phyloP scores from a whole-genome alignment of 2,797 vertebrate genomes.

The Sebastes vulpes region DNA sequence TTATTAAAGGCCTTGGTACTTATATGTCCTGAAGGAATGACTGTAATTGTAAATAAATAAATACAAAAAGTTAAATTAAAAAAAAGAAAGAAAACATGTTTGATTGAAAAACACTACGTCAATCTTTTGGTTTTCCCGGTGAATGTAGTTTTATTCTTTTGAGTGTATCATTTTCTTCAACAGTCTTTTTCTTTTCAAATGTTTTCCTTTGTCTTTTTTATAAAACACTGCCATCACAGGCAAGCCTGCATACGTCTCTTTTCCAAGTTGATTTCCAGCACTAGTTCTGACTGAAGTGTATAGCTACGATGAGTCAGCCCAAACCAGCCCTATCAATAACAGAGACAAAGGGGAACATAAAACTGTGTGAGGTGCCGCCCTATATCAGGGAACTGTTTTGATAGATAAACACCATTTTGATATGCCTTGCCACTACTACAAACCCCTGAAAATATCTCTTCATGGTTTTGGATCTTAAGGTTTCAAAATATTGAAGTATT shows the following conservation, averaged over 20 bases:
- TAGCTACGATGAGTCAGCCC: constrained; percentile 18
- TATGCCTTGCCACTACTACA: neutral
- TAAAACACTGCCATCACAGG: constrained; percentile 1
- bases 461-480: neutral
- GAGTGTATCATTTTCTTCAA: neutral
- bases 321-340: constrained; percentile 15
- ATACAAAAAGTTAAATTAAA: neutral
- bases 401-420: neutral
- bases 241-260: neutral
- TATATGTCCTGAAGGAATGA: neutral
- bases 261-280: constrained; percentile 7
- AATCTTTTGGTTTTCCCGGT: neutral
- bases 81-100: neutral
- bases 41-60: neutral
- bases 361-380: neutral
- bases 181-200: neutral
- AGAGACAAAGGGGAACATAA: constrained; percentile 14
- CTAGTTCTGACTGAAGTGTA: constrained; percentile 12
- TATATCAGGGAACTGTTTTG: neutral
- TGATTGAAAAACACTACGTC: neutral
- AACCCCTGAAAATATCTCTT: neutral
- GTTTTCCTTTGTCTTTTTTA: neutral
- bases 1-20: neutral
- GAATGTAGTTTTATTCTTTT: neutral
- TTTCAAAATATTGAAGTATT: neutral